phyloP scores from a whole-genome alignment of 1,140 invertebrate species.

The Tetramorium parvispinum region DNA sequence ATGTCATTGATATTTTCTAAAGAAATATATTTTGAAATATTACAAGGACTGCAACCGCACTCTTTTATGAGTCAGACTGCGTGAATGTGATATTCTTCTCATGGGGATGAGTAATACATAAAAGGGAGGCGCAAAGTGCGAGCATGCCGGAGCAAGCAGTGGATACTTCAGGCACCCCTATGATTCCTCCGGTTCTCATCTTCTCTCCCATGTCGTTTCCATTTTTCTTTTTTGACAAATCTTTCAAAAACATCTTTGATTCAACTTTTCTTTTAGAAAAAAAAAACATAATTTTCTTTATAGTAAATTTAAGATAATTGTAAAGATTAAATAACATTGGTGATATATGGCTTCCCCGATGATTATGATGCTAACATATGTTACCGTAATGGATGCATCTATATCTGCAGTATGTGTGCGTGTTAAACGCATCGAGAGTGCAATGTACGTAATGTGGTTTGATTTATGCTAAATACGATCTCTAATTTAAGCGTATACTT shows the following conservation, averaged over 20 bases:
- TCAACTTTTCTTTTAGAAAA: not conserved
- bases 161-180: not conserved
- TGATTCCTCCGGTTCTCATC: not conserved
- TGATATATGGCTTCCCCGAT: not conserved
- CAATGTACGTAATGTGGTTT: not conserved
- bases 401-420: not conserved
- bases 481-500: constrained; percentile 66
- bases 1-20: not conserved
- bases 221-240: not conserved
- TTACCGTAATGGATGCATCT: not conserved
- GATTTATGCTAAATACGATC: constrained; percentile 68
- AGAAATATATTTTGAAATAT: not conserved
- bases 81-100: constrained; percentile 6
- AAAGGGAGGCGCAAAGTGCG: not conserved
- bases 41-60: not conserved
- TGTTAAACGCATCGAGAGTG: not conserved
- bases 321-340: no score
- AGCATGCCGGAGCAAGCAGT: not conserved
- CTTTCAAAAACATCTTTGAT: not conserved
- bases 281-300: not conserved
- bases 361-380: not conserved
- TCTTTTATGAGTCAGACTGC: not conserved
- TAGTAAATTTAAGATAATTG: not conserved
- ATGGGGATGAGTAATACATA: constrained; percentile 4
- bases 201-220: not conserved